A percentile compares a stretch with the other conserved stretches of the same genome.
Evolutionary conservation across 1,140 invertebrate genomes (phyloP).

Genomic region (Dendrolimus kikuchii): DNA sequence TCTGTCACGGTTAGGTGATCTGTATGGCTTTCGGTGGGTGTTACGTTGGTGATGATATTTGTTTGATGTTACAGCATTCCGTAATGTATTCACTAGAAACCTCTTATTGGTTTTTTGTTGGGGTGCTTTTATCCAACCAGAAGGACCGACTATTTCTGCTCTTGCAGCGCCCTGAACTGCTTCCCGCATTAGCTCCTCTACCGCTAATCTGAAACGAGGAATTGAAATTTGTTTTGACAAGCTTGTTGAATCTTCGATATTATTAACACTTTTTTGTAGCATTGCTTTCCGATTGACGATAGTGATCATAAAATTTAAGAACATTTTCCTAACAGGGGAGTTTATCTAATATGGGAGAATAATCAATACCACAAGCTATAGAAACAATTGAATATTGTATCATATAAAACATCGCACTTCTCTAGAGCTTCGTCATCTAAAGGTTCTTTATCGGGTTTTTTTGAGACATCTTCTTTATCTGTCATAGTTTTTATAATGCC

Average conservation of each 20-base stretch:
- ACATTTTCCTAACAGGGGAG: too few species aligned
- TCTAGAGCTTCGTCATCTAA: conserved; percentile 64
- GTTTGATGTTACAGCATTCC: conserved; percentile 62
- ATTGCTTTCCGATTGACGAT: too few species aligned
- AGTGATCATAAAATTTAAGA: too few species aligned
- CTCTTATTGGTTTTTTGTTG: conserved; percentile 75
- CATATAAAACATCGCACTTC: conserved; percentile 41
- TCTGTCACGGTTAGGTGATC: conserved; percentile 41
- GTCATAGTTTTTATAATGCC: conserved; percentile 70
- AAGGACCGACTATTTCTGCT: conserved; percentile 76
- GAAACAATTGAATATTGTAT: too few species aligned
- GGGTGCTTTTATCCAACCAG: conserved; percentile 74
- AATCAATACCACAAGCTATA: too few species aligned
- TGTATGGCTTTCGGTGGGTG: conserved; percentile 22
- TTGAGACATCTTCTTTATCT: conserved; percentile 59
- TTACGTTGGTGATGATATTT: conserved; percentile 44
- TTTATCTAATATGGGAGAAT: too few species aligned
- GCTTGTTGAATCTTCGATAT: too few species aligned
- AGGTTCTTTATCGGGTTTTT: conserved; percentile 51
- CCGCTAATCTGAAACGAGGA: conserved; percentile 73
- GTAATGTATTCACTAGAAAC: conserved; percentile 71
- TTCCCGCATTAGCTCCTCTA: conserved; percentile 76
- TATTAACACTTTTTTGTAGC: too few species aligned
- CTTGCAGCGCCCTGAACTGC: conserved; percentile 74
- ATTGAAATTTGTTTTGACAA: too few species aligned